Evolutionary conservation across 2,797 vertebrate species (phyloP), one percentile per base, ranked within the genome.

Genomic region (Hippoglossus hippoglossus): DNA sequence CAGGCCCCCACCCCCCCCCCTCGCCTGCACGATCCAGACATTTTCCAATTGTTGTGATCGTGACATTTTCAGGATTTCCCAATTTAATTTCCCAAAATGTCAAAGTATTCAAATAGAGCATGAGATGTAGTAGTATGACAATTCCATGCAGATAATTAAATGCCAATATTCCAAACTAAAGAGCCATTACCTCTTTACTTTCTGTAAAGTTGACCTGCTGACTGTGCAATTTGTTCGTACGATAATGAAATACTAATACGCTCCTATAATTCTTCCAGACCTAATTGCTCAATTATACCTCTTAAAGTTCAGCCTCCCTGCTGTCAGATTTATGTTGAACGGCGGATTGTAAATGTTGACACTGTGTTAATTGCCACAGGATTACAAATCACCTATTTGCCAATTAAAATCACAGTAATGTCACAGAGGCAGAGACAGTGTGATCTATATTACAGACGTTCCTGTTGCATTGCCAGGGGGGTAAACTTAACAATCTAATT

Each of bases 401-500:
- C 66, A 63, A 78, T 81, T 82, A 71, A 74, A 73, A 58, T 58
- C 74, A 39, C 63, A 54, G 58, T 41, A 46, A 46, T 61, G 58
- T 54, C 58, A 15, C 58, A 52, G 55, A 71, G 25, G 49, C 70
- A 50, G 53, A 18, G 75, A 53, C 65, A 64, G 60, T 31, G 22
- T 79, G 46, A 71, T 84, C 74, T 80, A 39, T 56, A 67, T 71
- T 46, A 79, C 73, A 19, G 47, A 63, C 73, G 8, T 25, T 85
- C 65, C 46, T 84, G 72, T 70, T 83, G 78, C 60, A 26, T 58
- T 4, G 72, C 77, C 82, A 44, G 21, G 6, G 67, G 72, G 72
- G 60, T 65, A 49, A 81, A 83, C 74, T 55, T 36, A 57, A 55
- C 77, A 78, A 67, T 81, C 78, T 81, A 47, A 88, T 87, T 84